These are phyloP conservation scores for Priapulus caudatus DNA, from an alignment of 2,888 invertebrate species.

Conservation along the genomic window DNA sequence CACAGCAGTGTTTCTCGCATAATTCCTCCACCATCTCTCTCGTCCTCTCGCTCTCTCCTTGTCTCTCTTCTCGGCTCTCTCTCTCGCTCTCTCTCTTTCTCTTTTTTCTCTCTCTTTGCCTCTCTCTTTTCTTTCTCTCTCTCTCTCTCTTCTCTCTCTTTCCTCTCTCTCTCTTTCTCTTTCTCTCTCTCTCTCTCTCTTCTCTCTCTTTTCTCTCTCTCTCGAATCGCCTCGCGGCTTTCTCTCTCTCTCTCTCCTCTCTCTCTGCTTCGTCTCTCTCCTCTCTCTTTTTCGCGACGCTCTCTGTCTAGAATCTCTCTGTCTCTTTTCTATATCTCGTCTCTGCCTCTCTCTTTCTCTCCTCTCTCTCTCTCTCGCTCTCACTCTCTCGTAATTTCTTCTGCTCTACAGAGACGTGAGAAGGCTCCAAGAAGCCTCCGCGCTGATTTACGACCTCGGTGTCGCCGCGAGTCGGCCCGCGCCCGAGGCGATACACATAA, in stretches of 20 bases:
- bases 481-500: too few relatives aligned
- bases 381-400: too few relatives aligned
- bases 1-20: too few relatives aligned
- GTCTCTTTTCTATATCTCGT: too few relatives aligned
- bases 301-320: neutral
- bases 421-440: too few relatives aligned
- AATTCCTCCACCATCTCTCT: neutral
- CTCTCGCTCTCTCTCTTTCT: neutral
- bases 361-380: too few relatives aligned
- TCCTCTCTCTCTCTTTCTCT: constrained; percentile 2
- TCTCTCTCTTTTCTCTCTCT: constrained; percentile 3
- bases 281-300: neutral
- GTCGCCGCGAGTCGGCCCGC: too few relatives aligned
- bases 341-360: too few relatives aligned
- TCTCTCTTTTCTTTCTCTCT: constrained; percentile 6
- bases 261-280: neutral
- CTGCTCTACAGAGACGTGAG: too few relatives aligned
- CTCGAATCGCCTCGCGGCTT: neutral
- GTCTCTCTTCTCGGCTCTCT: neutral
- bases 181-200: constrained; percentile 3
- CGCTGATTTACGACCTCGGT: too few relatives aligned
- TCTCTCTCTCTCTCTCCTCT: constrained; percentile 3
- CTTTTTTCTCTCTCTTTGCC: neutral
- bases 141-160: constrained; percentile 9
- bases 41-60: neutral